Conservation (phyloP, 2,113 vertebrate species). For the Leucopsar rothschildi region DNA sequence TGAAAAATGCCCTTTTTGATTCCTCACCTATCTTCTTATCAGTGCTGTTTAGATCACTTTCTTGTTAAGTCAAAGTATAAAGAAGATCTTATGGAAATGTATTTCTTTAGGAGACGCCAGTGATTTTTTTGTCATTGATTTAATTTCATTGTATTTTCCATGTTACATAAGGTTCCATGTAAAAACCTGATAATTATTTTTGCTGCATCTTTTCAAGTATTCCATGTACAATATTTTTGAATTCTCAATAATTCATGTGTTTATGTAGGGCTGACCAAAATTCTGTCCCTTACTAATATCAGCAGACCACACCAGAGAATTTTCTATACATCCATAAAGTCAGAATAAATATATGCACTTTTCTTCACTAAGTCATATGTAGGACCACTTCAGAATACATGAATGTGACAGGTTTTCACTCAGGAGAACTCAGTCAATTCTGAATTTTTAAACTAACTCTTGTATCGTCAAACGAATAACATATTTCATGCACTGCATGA, state of each 20-base stretch:
- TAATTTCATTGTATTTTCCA: neutral
- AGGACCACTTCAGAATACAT: slow-evolving; percentile 17
- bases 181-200: neutral
- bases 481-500: neutral
- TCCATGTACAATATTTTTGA: neutral
- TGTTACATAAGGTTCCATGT: neutral
- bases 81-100: neutral
- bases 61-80: neutral
- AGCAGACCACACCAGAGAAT: neutral
- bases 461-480: neutral
- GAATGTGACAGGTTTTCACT: slow-evolving; percentile 36
- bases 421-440: neutral
- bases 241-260: neutral
- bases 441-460: neutral
- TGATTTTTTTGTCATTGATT: neutral
- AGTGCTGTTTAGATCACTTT: neutral
- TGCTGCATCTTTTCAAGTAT: neutral
- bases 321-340: neutral
- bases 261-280: neutral
- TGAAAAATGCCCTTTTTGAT: neutral
- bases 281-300: neutral
- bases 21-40: neutral
- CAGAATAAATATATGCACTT: neutral
- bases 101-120: neutral
- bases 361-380: neutral